phyloP scores from a whole-genome alignment of 2,113 vertebrate species.

The Peromyscus californicus region DNA sequence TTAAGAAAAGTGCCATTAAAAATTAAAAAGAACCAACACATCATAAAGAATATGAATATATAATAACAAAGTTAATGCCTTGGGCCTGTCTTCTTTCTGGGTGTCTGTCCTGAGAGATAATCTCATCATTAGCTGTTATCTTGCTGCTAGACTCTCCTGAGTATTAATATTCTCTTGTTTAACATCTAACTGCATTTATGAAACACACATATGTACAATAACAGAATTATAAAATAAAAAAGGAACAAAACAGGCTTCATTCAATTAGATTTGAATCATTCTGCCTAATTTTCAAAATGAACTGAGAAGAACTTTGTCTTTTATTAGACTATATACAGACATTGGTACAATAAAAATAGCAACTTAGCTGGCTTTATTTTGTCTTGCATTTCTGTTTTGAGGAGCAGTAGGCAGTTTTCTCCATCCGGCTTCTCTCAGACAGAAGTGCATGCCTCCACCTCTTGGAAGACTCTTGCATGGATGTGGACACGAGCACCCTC shows the following conservation, averaged over 20 bases:
- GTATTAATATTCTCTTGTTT: background rate
- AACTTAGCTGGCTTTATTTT: background rate
- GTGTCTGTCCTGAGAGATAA: background rate
- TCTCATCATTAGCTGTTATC: background rate
- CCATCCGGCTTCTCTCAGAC: background rate
- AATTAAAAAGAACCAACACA: conserved; percentile 69
- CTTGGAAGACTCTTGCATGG: background rate
- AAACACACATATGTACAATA: accelerated
- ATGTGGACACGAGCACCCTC: background rate
- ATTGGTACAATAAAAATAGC: background rate
- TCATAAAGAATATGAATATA: conserved; percentile 55
- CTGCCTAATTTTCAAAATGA: background rate
- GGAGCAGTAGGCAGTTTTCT: background rate
- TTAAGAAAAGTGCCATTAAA: conserved; percentile 66
- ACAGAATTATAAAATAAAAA: background rate
- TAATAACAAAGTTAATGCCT: conserved; percentile 55
- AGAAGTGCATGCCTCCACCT: too few relatives aligned
- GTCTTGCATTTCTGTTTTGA: background rate
- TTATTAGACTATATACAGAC: background rate
- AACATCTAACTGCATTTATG: background rate
- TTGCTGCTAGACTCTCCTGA: background rate
- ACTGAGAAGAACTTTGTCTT: background rate
- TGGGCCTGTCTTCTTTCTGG: background rate
- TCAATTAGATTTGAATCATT: background rate
- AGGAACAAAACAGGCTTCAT: background rate